phyloP scores from a whole-genome alignment of 2,797 vertebrate species.

The Catostomus latipinnis region DNA sequence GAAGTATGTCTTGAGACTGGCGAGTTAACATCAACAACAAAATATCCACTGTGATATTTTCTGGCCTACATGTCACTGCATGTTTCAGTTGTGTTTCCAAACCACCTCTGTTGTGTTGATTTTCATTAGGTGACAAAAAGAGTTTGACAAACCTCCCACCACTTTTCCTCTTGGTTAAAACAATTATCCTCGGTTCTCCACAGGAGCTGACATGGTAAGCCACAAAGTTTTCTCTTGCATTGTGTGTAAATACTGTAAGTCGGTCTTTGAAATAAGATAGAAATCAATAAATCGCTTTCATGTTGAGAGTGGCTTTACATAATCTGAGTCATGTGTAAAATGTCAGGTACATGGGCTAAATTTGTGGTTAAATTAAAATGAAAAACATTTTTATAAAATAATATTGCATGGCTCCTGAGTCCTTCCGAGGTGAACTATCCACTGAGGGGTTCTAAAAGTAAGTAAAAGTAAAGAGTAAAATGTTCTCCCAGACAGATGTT shows the following conservation, averaged over 20 bases:
- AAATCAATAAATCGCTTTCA: constrained; percentile 24
- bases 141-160: constrained; percentile 52
- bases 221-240: constrained; percentile 53
- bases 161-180: constrained; percentile 59
- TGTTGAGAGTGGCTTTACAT: not conserved
- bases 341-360: not conserved
- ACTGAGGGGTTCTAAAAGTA: no score
- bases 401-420: no score
- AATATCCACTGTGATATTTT: constrained; percentile 11
- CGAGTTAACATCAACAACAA: not conserved
- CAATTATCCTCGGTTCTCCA: constrained; percentile 51
- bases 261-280: not conserved
- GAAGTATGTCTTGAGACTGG: not conserved
- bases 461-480: no score
- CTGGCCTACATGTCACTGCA: constrained; percentile 22
- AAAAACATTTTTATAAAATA: no score
- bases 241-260: constrained; percentile 31
- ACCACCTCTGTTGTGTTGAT: constrained; percentile 56
- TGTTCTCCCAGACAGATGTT: no score
- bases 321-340: not conserved
- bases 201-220: constrained; percentile 25
- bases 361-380: no score
- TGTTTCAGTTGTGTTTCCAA: constrained; percentile 44
- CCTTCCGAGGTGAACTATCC: no score
- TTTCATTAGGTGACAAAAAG: constrained; percentile 51